These are phyloP conservation scores for Sarcophilus harrisii DNA, from an alignment of 2,797 vertebrate genomes.

Conservation along the genomic window DNA sequence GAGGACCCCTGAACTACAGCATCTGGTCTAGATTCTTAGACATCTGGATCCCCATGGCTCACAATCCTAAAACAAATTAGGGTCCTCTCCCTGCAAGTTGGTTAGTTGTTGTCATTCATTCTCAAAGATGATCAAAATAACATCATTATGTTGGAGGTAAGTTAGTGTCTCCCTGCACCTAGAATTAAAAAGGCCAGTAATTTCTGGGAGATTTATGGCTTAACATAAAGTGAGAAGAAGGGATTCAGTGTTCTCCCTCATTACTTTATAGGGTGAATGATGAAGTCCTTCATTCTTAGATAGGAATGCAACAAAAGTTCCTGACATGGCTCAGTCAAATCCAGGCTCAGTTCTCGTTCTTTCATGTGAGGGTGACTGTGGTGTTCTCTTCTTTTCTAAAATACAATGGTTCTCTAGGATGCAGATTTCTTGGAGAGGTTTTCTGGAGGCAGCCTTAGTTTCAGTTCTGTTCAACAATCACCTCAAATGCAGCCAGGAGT, in stretches of 20 bases:
- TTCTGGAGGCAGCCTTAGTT: too few relatives aligned
- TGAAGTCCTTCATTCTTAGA: not conserved
- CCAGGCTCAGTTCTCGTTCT: not conserved
- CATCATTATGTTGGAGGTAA: too few relatives aligned
- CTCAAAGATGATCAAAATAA: too few relatives aligned
- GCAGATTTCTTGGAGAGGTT: too few relatives aligned
- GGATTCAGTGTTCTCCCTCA: not conserved
- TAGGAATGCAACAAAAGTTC: not conserved
- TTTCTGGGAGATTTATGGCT: not conserved
- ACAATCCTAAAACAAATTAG: not conserved
- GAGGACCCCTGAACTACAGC: too few relatives aligned
- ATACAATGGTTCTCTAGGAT: too few relatives aligned
- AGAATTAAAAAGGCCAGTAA: not conserved
- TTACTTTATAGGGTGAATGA: not conserved
- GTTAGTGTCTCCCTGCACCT: too few relatives aligned
- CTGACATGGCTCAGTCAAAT: not conserved
- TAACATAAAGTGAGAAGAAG: not conserved
- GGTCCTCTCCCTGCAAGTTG: not conserved
- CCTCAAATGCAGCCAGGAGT: too few relatives aligned
- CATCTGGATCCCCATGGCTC: not conserved
- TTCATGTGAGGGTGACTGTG: not conserved
- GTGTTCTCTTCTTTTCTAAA: too few relatives aligned
- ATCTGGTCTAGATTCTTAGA: not conserved
- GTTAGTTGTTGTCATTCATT: too few relatives aligned
- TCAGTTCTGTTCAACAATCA: too few relatives aligned